phyloP scores from a whole-genome alignment of 2,888 invertebrate species.

The Pimpla rufipes region DNA sequence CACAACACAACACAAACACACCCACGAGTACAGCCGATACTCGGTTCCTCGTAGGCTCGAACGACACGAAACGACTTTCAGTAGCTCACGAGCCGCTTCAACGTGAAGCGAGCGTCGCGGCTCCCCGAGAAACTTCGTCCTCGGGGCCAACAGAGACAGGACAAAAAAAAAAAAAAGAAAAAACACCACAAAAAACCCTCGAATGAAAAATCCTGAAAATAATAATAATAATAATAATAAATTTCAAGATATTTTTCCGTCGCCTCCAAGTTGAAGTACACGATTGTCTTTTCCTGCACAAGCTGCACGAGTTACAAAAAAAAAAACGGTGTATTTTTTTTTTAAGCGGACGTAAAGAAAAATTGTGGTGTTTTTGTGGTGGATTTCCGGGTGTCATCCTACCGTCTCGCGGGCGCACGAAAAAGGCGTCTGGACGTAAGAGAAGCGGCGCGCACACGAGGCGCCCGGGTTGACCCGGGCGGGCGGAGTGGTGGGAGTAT shows the following conservation, averaged over 20 bases:
- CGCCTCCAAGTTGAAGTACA: too few species aligned
- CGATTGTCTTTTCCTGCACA: too few species aligned
- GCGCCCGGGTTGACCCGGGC: neutral
- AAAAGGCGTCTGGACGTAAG: constrained; percentile 13
- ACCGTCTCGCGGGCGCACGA: constrained; percentile 20
- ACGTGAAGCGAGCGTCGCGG: constrained; percentile 28
- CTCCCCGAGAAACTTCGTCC: neutral
- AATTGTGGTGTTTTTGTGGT: too few species aligned
- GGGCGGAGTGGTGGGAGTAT: constrained; percentile 61
- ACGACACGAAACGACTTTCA: constrained; percentile 45
- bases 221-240: too few species aligned
- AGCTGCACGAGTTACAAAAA: too few species aligned
- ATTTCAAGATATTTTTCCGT: too few species aligned
- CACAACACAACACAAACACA: constrained; percentile 60
- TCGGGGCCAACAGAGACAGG: neutral
- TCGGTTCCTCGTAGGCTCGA: constrained; percentile 5
- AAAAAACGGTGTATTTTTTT: too few species aligned
- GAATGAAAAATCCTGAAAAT: too few species aligned
- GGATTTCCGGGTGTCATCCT: constrained; percentile 72
- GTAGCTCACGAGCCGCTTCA: constrained; percentile 81
- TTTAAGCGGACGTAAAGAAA: too few species aligned
- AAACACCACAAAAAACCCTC: too few species aligned
- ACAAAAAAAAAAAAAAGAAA: neutral
- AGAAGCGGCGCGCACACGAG: constrained; percentile 12
- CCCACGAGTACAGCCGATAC: neutral